Evolutionary conservation across 2,113 vertebrate genomes (phyloP).

Genomic region (Hippocampus abdominalis): DNA sequence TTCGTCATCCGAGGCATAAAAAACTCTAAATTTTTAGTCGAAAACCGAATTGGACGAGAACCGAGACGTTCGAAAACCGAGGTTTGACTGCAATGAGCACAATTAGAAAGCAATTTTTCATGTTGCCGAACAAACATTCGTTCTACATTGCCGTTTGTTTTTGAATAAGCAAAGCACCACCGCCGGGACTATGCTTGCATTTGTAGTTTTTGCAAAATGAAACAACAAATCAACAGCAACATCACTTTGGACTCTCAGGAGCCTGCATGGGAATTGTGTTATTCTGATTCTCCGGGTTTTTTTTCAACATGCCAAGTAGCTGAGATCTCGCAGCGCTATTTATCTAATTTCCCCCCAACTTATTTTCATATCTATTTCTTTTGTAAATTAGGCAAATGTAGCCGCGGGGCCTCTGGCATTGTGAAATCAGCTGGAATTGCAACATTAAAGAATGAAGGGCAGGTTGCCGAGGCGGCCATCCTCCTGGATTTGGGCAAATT

Average conservation of each 20-base stretch:
- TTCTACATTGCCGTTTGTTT: constrained; percentile 46
- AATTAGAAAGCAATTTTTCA: constrained; percentile 33
- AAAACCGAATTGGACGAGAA: too few species aligned
- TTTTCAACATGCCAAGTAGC: constrained; percentile 72
- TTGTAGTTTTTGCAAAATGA: constrained; percentile 86
- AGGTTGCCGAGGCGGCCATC: constrained; percentile 89
- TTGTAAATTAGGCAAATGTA: constrained; percentile 97
- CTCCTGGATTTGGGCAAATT: constrained; percentile 99
- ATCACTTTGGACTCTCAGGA: constrained; percentile 83
- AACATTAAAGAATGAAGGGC: constrained; percentile 90
- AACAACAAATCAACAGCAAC: constrained; percentile 93
- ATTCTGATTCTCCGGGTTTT: constrained; percentile 77
- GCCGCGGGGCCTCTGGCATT: constrained; percentile 66
- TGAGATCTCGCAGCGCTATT: constrained; percentile 85
- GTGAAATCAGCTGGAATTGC: constrained; percentile 86
- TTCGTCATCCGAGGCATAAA: too few species aligned
- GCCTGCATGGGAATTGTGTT: constrained; percentile 81
- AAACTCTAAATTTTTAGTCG: too few species aligned
- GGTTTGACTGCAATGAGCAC: too few species aligned
- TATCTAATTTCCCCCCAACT: constrained; percentile 92
- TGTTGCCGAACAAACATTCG: constrained; percentile 45
- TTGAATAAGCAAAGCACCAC: constrained; percentile 68
- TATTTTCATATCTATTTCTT: constrained; percentile 98
- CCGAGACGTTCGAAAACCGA: too few species aligned
- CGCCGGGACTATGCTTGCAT: constrained; percentile 89